These are phyloP conservation scores for Brachionichthys hirsutus DNA, from an alignment of 2,113 vertebrate species.

Conservation along the genomic window DNA sequence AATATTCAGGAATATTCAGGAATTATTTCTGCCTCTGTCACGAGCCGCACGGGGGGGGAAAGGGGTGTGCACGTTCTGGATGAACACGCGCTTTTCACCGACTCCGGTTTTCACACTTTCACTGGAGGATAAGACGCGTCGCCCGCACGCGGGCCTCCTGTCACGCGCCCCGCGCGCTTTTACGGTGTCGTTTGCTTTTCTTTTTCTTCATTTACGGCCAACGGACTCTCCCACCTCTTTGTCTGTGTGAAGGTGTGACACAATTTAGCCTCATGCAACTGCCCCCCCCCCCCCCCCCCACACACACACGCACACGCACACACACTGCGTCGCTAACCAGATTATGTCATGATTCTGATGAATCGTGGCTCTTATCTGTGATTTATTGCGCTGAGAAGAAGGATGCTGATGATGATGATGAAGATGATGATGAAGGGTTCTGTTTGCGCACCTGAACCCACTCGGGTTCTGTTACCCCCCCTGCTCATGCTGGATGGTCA, in stretches of 20 bases:
- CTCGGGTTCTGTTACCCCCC: neutral
- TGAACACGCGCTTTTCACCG: conserved; percentile 35
- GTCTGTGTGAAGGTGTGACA: conserved; percentile 67
- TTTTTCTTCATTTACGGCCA: neutral
- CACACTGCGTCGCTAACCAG: conserved; percentile 4
- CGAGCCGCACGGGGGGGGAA: conserved; percentile 58
- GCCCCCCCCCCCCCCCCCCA: neutral
- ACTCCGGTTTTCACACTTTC: conserved; percentile 37
- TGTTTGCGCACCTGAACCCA: conserved; percentile 5
- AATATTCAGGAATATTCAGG: no score
- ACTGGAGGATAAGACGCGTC: neutral
- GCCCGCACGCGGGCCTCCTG: neutral
- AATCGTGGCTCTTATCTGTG: conserved; percentile 52
- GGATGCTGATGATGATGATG: neutral
- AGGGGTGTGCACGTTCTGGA: conserved; percentile 68
- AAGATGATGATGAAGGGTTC: conserved; percentile 1
- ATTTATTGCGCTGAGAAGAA: conserved; percentile 40
- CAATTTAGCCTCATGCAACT: conserved; percentile 32
- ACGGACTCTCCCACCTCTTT: conserved; percentile 48
- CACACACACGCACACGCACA: conserved; percentile 8
- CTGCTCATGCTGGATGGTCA: neutral
- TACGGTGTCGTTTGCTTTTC: no score
- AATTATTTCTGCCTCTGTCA: neutral
- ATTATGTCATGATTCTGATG: conserved; percentile 54
- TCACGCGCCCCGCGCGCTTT: neutral